Evolutionary conservation across 1,140 invertebrate genomes (phyloP).

Genomic region (Polypedilum vanderplanki): DNA sequence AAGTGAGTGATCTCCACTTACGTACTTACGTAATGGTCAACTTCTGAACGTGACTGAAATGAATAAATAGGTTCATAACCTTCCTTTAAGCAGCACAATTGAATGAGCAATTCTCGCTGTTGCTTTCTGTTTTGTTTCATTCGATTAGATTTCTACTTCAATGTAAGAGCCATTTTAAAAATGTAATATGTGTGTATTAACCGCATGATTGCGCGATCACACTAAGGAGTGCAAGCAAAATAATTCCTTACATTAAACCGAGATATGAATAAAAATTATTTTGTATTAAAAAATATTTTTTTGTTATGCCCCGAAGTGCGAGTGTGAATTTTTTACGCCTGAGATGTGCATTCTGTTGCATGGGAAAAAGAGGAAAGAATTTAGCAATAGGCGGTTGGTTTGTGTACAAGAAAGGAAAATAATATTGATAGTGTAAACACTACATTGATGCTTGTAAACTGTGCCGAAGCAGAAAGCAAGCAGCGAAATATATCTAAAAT

Average conservation of each 20-base stretch:
- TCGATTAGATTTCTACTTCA: not conserved
- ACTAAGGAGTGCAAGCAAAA: not conserved
- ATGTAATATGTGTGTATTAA: conserved; percentile 4
- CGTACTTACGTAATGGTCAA: conserved; percentile 25
- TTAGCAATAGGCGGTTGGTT: not conserved
- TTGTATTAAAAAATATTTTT: too few relatives aligned
- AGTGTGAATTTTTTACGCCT: conserved; percentile 17
- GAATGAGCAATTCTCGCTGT: not conserved
- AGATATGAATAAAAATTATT: not conserved
- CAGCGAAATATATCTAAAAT: too few relatives aligned
- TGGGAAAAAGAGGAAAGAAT: not conserved
- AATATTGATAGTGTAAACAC: conserved; percentile 1
- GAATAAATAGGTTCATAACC: conserved; percentile 14
- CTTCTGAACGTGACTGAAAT: conserved; percentile 27
- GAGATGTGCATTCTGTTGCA: not conserved
- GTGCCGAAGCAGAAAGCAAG: not conserved
- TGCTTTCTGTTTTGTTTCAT: not conserved
- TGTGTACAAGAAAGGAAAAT: not conserved
- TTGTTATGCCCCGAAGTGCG: not conserved
- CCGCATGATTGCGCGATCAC: conserved; percentile 6
- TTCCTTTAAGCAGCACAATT: conserved; percentile 9
- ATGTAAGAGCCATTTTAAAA: conserved; percentile 12
- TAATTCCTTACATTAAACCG: not conserved
- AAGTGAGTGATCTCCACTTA: conserved; percentile 1
- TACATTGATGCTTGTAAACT: not conserved